A percentile compares a stretch with the other conserved stretches of the same genome.
These are phyloP conservation scores for Chrysolina haemoptera DNA, from an alignment of 2,888 invertebrate genomes.

Conservation along the genomic window DNA sequence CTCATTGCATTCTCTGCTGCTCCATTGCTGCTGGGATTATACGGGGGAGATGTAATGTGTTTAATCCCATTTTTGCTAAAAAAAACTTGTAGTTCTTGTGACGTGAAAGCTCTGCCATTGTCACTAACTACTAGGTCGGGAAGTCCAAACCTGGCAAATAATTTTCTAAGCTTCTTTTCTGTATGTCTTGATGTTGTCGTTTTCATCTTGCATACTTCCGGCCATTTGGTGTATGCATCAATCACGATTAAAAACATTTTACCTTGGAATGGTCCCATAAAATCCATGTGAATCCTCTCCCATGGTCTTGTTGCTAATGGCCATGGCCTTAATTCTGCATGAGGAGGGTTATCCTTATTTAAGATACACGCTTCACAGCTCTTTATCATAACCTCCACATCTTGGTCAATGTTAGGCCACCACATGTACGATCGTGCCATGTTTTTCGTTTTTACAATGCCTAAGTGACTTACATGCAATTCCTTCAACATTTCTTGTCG, in stretches of 20 bases:
- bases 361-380: slow-evolving; percentile 48
- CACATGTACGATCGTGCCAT: slow-evolving; percentile 32
- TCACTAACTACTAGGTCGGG: slow-evolving; percentile 42
- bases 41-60: slow-evolving; percentile 34
- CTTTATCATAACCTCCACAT: slow-evolving; percentile 47
- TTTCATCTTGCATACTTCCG: slow-evolving; percentile 45
- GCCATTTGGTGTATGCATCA: slow-evolving; percentile 50
- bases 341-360: slow-evolving; percentile 32
- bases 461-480: slow-evolving; percentile 52
- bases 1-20: slow-evolving; percentile 32
- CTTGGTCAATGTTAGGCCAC: no score
- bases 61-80: slow-evolving; percentile 27
- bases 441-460: slow-evolving; percentile 53
- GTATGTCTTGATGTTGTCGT: slow-evolving; percentile 39
- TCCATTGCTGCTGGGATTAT: slow-evolving; percentile 33
- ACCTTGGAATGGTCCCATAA: slow-evolving; percentile 32
- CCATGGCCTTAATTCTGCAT: slow-evolving; percentile 33
- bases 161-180: not conserved
- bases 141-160: slow-evolving; percentile 40
- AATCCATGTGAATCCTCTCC: slow-evolving; percentile 48
- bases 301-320: not conserved
- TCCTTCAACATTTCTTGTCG: slow-evolving; percentile 44
- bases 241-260: slow-evolving; percentile 34
- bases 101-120: not conserved
- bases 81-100: not conserved